Evolutionary conservation across 2,797 vertebrate genomes (phyloP), one percentile per base, ranked within the genome.

Genomic region (Thunnus albacares): DNA sequence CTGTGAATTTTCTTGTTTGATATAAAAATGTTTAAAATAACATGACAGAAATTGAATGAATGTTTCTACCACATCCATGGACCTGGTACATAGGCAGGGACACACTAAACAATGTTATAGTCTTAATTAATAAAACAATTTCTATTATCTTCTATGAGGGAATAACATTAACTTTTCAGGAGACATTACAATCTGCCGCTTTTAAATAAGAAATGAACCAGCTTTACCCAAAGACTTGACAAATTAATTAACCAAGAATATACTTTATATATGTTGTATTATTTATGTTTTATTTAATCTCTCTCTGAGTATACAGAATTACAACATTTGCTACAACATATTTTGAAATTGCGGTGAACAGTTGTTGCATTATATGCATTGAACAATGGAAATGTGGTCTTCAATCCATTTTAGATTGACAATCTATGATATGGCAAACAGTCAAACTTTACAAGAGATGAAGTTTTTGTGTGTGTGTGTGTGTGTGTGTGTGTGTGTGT

Each of bases 111-210:
- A 80, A 58, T 67, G 26, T 22, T 33, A 68, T 71, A 11, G 11
- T 18, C 63, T 83, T 77, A 73, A 88, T 86, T 86, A 80, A 87
- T 85, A 33, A 63, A 83, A 84, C 69, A 85, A 83, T 80, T 69
- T 60, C 53, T 22, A 59, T 30, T 57, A 68, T 75, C 72, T 82
- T 80, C 55, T 53, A 60, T 56, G 53, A 61, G 45, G 60, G 43
- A 81, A 81, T 70, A 81, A 61, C 74, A 53, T 47, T 1, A 57
- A 59, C 62, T 71, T 76, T 77, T 84, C 79, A 81, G 70, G 67
- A 47, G 41, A 22, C 56, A 26, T 33, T 43, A 24, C 65, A 51
- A 28, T 49, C 51, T 68, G 69, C 38, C 60, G 59, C 35, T 73
- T 76, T 74, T 73, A 12, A 58, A 66, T 72, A 45, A 18, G 9